Percentiles rank a stretch among this genome's conserved stretches.
Evolutionary conservation across 2,888 invertebrate species (phyloP).

Genomic region (Oasisia sp.): DNA sequence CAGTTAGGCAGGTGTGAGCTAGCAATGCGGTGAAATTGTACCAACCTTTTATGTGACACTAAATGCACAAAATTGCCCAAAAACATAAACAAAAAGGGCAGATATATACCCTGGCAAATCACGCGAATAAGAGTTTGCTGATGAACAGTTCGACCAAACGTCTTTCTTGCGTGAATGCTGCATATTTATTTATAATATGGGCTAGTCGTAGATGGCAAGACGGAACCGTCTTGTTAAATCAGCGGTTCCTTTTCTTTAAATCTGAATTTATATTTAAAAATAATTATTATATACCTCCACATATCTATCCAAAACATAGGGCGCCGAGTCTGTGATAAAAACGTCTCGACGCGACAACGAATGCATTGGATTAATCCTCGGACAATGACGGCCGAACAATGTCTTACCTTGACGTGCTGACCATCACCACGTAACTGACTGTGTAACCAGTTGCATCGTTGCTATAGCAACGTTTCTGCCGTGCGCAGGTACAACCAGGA

Average conservation of each 20-base stretch:
- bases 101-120: background rate
- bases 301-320: background rate
- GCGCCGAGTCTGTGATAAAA: background rate
- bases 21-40: background rate
- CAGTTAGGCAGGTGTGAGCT: background rate
- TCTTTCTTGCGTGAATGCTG: background rate
- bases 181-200: background rate
- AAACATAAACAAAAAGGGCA: background rate
- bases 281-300: background rate
- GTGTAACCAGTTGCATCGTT: background rate
- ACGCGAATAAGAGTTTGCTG: background rate
- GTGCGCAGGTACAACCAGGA: background rate
- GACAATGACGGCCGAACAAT: background rate
- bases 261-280: background rate
- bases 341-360: background rate
- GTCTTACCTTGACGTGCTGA: conserved; percentile 7
- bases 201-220: background rate
- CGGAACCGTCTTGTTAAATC: too few relatives aligned
- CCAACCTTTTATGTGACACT: background rate
- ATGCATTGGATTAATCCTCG: background rate
- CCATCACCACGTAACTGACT: background rate
- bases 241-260: too few relatives aligned
- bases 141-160: background rate
- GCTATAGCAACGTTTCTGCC: background rate
- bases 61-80: background rate